Base-by-base conservation (phyloP, 2,113 vertebrate genomes). In the Salvator merianae region DNA sequence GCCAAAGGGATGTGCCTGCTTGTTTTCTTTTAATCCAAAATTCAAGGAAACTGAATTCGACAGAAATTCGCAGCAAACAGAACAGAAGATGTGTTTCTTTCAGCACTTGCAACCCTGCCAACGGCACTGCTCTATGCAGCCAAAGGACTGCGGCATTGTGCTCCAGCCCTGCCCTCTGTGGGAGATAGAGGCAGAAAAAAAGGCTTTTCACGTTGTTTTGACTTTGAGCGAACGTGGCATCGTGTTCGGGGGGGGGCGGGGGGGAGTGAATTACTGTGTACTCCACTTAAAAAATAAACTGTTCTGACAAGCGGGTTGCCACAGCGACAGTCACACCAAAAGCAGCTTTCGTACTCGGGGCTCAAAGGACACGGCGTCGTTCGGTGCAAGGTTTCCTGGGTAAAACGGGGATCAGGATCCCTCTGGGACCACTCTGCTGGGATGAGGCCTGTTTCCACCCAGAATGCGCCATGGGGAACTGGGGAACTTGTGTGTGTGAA, bases 221-320 rank as follows among this genome's bases (percentile, higher is more conserved):
- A 93, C 86, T 88, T 50, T 4, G 86, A 96, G 91, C 65, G 12
- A 94, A 94, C 92, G 92, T 94, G 95, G 96, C 94, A 95, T 84
- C 65, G 80, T 63, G 34, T 94, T 95, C 95, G 91, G 89, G n/a
- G n/a, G n/a, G 43, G 43, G 43, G 93, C 96, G 94, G 96, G 95
- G 94, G 95, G 89, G 43, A 47, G 43, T 9, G 92, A 96, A 96
- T 97, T 95, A 95, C 96, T 94, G 87, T 32, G 95, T 94, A 93
- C 93, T 93, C 92, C 92, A 88, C 6, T 93, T 93, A 36, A 26
- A 87, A 93, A 95, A 97, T 24, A 71, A 38, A 94, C 91, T 77
- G 59, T 91, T 86, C 94, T 90, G 91, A 95, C 94, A 96, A 91
- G 93, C 88, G 1, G 7, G 97, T 98, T 97, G 90, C 96, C 95